These are phyloP conservation scores for Brachylomia viminalis DNA, from an alignment of 2,888 invertebrate species.

Conservation along the genomic window DNA sequence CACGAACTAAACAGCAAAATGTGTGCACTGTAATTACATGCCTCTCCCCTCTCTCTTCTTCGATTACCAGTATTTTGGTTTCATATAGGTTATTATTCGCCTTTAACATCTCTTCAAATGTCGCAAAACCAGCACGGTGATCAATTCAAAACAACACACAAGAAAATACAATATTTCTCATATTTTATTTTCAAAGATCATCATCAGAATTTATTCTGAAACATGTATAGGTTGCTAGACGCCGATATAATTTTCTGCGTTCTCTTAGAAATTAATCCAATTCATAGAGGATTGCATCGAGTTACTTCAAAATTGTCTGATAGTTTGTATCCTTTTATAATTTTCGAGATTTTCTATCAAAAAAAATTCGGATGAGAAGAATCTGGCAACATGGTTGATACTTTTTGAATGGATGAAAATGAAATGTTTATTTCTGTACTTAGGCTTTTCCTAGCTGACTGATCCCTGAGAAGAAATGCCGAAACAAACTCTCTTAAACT, in stretches of 20 bases:
- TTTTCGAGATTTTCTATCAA: neutral
- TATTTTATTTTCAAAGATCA: slow-evolving; percentile 13
- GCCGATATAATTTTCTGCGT: slow-evolving; percentile 1
- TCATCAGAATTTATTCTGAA: neutral
- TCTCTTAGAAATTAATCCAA: slow-evolving; percentile 3
- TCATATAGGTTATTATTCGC: no score
- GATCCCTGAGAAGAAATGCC: no score
- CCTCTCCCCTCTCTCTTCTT: no score
- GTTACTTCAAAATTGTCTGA: neutral
- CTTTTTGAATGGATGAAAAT: neutral
- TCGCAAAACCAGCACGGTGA: no score
- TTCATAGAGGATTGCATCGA: neutral
- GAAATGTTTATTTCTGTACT: no score
- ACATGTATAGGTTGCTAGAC: neutral
- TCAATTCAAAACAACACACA: no score
- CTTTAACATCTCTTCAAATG: no score
- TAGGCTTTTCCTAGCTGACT: no score
- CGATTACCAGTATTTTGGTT: no score
- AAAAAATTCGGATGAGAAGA: neutral
- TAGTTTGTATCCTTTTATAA: neutral
- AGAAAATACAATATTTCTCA: neutral
- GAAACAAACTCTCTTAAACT: no score
- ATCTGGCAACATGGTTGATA: neutral
- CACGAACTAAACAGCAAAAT: no score
- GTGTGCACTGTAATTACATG: no score